Evolutionary conservation across 2,113 vertebrate species (phyloP).

Genomic region (Atherinomorus stipes): DNA sequence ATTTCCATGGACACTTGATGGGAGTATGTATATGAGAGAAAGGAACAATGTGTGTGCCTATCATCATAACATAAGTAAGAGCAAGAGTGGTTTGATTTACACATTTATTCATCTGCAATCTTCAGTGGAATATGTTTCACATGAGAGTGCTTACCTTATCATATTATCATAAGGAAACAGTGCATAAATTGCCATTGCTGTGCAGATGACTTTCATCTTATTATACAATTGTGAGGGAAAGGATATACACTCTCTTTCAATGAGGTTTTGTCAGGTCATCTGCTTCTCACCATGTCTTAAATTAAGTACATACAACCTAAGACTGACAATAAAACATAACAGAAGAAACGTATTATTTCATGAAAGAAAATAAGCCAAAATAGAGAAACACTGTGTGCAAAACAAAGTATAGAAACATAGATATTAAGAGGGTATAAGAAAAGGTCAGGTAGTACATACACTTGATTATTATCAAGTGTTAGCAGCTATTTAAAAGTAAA

Average conservation of each 20-base stretch:
- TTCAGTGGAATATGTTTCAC: background rate
- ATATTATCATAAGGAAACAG: background rate
- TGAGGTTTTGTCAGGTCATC: no score
- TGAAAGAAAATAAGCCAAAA: no score
- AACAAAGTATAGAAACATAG: no score
- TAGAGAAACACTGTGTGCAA: no score
- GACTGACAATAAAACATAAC: no score
- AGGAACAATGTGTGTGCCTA: constrained; percentile 2
- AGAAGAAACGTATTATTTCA: no score
- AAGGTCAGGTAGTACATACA: no score
- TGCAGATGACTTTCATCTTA: background rate
- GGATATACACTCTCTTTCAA: background rate
- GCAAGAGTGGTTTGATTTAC: constrained; percentile 8
- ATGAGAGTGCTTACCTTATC: background rate
- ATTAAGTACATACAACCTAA: no score
- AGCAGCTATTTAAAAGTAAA: no score
- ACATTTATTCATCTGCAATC: constrained; percentile 12
- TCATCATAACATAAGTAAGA: constrained; percentile 18
- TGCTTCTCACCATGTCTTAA: no score
- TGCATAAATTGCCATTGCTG: background rate
- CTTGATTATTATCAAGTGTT: no score
- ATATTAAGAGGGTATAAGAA: no score
- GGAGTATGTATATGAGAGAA: background rate
- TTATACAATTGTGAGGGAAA: background rate
- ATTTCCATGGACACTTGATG: constrained; percentile 20